phyloP scores from a whole-genome alignment of 2,888 invertebrate genomes.

The Poecilobothrus nobilitatus region DNA sequence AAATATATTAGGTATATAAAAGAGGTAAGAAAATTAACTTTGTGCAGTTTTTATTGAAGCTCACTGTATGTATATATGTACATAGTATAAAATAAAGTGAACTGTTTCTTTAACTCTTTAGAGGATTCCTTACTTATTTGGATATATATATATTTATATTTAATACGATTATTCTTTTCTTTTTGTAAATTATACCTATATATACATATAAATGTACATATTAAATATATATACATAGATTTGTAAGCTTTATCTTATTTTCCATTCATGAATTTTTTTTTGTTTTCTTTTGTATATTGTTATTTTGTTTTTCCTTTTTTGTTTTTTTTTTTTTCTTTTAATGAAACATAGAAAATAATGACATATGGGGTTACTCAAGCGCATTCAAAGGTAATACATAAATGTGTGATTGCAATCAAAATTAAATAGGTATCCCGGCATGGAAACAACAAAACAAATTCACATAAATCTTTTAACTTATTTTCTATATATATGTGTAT shows the following conservation, averaged over 20 bases:
- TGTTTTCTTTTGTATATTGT: too few species aligned
- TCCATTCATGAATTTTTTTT: background rate
- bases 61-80: too few species aligned
- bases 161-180: too few species aligned
- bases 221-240: background rate
- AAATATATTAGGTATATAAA: too few species aligned
- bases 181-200: background rate
- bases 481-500: too few species aligned
- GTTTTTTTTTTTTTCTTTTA: background rate
- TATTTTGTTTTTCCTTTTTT: background rate
- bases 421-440: constrained; percentile 5
- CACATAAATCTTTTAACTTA: background rate
- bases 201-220: background rate
- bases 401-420: constrained; percentile 5
- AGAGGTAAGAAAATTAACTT: too few species aligned
- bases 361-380: constrained; percentile 4
- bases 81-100: background rate
- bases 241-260: background rate
- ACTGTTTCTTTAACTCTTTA: background rate
- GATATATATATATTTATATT: background rate
- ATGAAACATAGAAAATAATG: constrained; percentile 5
- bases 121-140: background rate
- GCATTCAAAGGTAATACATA: constrained; percentile 4
- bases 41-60: too few species aligned
- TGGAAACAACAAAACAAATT: constrained; percentile 6